A percentile compares a stretch with the other conserved stretches of the same genome.
These are phyloP conservation scores for Mesodorylaimus sp. DNA, from an alignment of 2,888 invertebrate genomes.

Conservation along the genomic window DNA sequence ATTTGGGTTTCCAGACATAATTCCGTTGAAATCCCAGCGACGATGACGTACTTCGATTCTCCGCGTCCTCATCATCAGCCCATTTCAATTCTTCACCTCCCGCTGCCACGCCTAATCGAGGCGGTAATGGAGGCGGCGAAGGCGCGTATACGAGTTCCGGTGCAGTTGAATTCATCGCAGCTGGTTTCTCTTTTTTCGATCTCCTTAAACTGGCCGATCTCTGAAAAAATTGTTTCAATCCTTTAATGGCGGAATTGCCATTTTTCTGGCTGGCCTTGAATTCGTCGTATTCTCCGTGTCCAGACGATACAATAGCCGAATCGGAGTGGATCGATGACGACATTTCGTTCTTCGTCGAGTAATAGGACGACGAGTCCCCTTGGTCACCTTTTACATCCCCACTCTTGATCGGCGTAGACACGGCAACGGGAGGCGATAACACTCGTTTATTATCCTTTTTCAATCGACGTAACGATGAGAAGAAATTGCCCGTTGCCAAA, in stretches of 20 bases:
- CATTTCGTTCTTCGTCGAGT: neutral
- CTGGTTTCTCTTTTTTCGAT: neutral
- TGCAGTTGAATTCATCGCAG: neutral
- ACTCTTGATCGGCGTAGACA: no score
- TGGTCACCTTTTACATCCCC: no score
- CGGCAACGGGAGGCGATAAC: no score
- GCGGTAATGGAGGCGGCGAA: neutral
- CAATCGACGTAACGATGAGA: neutral
- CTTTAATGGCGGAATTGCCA: neutral
- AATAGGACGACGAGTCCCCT: neutral
- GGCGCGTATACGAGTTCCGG: neutral
- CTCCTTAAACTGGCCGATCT: neutral
- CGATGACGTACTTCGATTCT: no score
- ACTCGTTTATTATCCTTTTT: no score
- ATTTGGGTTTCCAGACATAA: neutral
- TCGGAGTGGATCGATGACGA: neutral
- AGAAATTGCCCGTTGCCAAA: neutral
- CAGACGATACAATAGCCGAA: no score
- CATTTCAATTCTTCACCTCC: neutral
- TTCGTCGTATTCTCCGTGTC: no score
- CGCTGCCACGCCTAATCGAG: neutral
- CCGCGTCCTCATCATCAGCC: no score
- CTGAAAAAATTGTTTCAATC: neutral
- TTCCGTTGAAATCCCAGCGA: no score
- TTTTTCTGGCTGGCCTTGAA: neutral